Conservation (phyloP, 37 sponge, comb jelly and placozoan genomes). For the Petrosia ficiformis region DNA sequence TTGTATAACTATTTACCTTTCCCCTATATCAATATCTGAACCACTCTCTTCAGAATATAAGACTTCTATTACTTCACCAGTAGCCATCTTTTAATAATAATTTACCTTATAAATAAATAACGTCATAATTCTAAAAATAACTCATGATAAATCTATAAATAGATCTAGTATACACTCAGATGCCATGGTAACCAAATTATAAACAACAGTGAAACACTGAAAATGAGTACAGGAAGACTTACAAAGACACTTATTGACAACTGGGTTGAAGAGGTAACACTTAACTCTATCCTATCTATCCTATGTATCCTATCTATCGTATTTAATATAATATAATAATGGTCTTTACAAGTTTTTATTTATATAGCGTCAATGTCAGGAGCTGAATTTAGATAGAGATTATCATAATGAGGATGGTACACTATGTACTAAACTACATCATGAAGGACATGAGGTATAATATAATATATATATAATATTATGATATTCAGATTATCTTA, state of each 20-base stretch:
- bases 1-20: neutral
- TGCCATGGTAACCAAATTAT: no score
- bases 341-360: neutral
- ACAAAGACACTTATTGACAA: slow-evolving; percentile 72
- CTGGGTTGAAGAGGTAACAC: slow-evolving; percentile 77
- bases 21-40: neutral
- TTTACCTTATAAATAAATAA: no score
- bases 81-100: no score
- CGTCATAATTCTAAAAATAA: no score
- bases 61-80: no score
- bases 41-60: slow-evolving; percentile 1
- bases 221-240: slow-evolving; percentile 15
- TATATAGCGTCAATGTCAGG: slow-evolving; percentile 52
- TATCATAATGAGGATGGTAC: slow-evolving; percentile 51
- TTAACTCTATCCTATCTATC: neutral
- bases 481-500: neutral
- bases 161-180: no score
- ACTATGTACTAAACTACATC: slow-evolving; percentile 39
- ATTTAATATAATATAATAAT: no score
- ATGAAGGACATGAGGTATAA: slow-evolving; percentile 58
- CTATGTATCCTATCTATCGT: no score
- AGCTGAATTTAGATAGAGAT: slow-evolving; percentile 50
- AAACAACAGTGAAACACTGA: neutral
- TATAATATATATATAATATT: neutral
- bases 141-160: no score